Percentiles rank a stretch among this genome's conserved stretches.
Conservation (phyloP, 2,888 invertebrate genomes). For the Stenichneumon culpator region DNA sequence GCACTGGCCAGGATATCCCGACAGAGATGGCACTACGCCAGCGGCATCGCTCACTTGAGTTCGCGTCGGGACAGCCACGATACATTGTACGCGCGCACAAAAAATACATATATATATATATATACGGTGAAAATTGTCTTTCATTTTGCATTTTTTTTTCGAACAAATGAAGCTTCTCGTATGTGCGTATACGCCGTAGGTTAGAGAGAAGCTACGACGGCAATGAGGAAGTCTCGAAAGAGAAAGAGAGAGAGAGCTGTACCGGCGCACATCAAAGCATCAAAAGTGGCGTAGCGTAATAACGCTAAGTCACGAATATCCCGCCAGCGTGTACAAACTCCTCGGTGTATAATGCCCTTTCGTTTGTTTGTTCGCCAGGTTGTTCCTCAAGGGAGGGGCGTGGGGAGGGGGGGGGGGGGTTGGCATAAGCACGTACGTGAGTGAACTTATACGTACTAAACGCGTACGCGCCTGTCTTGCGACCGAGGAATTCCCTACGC, state of each 20-base stretch:
- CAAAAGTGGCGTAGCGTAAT: slow-evolving; percentile 26
- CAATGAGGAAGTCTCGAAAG: slow-evolving; percentile 2
- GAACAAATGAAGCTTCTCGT: not conserved
- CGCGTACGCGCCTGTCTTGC: not conserved
- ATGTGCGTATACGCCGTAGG: not conserved
- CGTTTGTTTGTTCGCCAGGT: not conserved
- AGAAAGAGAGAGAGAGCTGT: not conserved
- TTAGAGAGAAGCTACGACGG: not conserved
- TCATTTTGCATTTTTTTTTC: not conserved
- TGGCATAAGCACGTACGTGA: too few species aligned
- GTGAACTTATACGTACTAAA: not conserved
- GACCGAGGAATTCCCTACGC: not conserved
- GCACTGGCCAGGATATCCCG: too few species aligned
- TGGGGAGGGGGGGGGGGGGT: too few species aligned
- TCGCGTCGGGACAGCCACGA: not conserved
- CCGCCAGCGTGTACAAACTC: not conserved
- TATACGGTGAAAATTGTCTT: not conserved
- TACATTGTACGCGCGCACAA: not conserved
- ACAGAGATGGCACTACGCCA: too few species aligned
- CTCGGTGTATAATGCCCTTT: not conserved
- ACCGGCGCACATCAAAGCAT: slow-evolving; percentile 20
- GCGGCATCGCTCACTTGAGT: too few species aligned
- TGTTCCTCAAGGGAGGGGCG: too few species aligned
- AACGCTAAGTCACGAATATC: slow-evolving; percentile 34
- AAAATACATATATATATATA: not conserved